A percentile compares a stretch with the other conserved stretches of the same genome.
Conservation (phyloP, 2,888 invertebrate species). For the Melanostoma mellinum region DNA sequence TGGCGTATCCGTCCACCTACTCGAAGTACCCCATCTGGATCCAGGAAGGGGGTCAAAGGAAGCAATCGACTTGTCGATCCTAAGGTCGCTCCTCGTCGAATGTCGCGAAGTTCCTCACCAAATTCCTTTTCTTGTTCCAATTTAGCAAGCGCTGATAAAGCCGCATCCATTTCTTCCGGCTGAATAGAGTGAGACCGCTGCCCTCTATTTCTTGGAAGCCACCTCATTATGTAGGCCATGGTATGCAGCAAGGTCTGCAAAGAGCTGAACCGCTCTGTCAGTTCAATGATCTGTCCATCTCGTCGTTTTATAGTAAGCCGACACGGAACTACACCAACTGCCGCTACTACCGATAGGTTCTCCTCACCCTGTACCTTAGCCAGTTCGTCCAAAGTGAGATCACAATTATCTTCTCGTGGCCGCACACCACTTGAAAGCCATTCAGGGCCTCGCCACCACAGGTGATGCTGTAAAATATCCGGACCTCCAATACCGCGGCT, state of each 20-base stretch:
- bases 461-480: conserved; percentile 8
- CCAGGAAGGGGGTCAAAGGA: not conserved
- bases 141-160: no score
- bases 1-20: not conserved
- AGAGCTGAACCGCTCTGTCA: not conserved
- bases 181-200: not conserved
- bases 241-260: not conserved
- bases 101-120: not conserved
- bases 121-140: not conserved
- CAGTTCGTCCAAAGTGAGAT: not conserved
- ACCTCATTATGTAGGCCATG: not conserved
- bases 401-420: not conserved
- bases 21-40: not conserved
- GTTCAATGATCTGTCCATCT: not conserved
- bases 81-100: not conserved
- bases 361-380: not conserved
- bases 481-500: conserved; percentile 7
- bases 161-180: no score
- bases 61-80: not conserved
- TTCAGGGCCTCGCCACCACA: conserved; percentile 30
- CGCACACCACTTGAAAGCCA: not conserved
- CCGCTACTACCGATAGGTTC: not conserved
- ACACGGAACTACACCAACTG: not conserved
- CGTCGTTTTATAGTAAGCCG: not conserved
- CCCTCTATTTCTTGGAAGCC: not conserved